Conservation (phyloP, 2,888 invertebrate species). For the Heteropelma amictum region DNA sequence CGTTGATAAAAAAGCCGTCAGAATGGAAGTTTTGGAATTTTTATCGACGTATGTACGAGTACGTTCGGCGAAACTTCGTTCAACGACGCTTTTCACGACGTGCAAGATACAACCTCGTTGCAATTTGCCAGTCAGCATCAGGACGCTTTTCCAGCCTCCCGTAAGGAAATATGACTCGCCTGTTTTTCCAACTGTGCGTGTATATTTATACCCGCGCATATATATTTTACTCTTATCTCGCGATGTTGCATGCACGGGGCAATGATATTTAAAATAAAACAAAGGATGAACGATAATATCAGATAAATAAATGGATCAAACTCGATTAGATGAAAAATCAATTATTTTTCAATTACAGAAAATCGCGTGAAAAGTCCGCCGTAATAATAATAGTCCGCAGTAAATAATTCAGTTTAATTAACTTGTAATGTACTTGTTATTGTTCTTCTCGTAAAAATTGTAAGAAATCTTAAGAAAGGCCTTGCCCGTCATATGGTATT, state of each 20-base stretch:
- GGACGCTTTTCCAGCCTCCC: neutral
- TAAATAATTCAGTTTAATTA: too few species aligned
- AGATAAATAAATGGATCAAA: neutral
- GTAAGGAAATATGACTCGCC: slow-evolving; percentile 5
- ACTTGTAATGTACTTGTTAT: too few species aligned
- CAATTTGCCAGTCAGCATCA: slow-evolving; percentile 52
- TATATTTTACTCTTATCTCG: too few species aligned
- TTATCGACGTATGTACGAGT: slow-evolving; percentile 11
- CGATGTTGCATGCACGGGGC: too few species aligned
- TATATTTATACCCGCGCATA: neutral
- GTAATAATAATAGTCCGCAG: too few species aligned
- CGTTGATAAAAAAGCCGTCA: slow-evolving; percentile 13
- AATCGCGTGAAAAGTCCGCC: too few species aligned
- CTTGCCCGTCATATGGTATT: too few species aligned
- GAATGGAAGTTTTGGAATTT: neutral
- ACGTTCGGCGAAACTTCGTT: slow-evolving; percentile 21
- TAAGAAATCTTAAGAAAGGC: too few species aligned
- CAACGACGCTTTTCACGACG: slow-evolving; percentile 1
- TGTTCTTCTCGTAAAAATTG: too few species aligned
- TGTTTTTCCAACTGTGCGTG: neutral
- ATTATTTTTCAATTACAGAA: too few species aligned
- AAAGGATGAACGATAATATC: neutral
- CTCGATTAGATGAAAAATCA: neutral
- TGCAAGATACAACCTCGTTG: slow-evolving; percentile 9
- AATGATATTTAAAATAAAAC: neutral